These are phyloP conservation scores for Odontomachus brunneus DNA, from an alignment of 1,140 invertebrate species.

Conservation along the genomic window DNA sequence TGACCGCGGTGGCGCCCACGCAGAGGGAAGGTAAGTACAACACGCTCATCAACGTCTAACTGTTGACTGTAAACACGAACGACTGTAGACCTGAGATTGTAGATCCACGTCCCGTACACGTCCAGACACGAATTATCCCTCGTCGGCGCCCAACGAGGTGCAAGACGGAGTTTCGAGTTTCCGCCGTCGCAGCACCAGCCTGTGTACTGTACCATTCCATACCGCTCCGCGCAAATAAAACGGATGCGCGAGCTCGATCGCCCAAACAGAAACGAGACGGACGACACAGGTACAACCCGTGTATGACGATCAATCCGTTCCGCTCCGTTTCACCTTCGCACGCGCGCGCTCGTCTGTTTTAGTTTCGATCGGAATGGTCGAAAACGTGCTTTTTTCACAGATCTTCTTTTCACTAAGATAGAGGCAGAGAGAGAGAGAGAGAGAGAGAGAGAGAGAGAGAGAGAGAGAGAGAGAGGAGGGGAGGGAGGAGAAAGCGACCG, in stretches of 20 bases:
- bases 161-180: slow-evolving; percentile 36
- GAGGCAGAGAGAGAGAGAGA: too few relatives aligned
- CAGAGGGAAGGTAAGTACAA: slow-evolving; percentile 96
- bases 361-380: too few relatives aligned
- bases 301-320: not conserved
- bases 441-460: too few relatives aligned
- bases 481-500: too few relatives aligned
- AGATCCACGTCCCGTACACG: slow-evolving; percentile 61
- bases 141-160: slow-evolving; percentile 55
- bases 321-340: not conserved
- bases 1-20: slow-evolving; percentile 94
- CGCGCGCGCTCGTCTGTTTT: not conserved
- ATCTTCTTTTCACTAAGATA: too few relatives aligned
- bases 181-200: not conserved
- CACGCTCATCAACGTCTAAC: slow-evolving; percentile 77
- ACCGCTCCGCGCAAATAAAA: slow-evolving; percentile 34
- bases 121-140: slow-evolving; percentile 72
- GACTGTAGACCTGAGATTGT: slow-evolving; percentile 69
- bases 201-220: not conserved
- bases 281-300: not conserved
- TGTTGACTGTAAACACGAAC: slow-evolving; percentile 74
- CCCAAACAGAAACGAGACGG: too few relatives aligned
- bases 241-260: not conserved
- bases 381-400: too few relatives aligned
- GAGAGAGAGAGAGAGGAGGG: too few relatives aligned